A percentile compares a stretch with the other conserved stretches of the same genome.
phyloP scores from a whole-genome alignment of 2,113 vertebrate genomes.

The Chionodraco myersi region DNA sequence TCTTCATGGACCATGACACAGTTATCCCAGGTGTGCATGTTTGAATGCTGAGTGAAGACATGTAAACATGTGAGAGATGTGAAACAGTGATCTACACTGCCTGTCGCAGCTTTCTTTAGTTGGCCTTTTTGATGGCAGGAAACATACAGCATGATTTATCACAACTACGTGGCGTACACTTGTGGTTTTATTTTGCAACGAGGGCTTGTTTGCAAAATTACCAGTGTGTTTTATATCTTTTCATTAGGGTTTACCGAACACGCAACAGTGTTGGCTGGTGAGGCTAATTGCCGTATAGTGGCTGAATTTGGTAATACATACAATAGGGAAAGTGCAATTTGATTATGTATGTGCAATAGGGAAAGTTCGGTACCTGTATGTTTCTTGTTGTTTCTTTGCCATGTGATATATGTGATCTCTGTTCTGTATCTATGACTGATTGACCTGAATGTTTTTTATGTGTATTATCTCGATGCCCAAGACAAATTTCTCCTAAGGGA shows the following conservation, averaged over 20 bases:
- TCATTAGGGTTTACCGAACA: neutral
- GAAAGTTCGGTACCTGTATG: no score
- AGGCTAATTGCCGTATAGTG: no score
- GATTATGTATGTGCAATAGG: no score
- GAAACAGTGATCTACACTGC: conserved; percentile 10
- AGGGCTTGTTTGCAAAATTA: conserved; percentile 6
- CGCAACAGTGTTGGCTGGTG: no score
- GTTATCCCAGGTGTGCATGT: conserved; percentile 36
- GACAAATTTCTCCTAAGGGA: no score
- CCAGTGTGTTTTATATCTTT: neutral
- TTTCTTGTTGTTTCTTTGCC: no score
- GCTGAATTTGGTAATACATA: neutral
- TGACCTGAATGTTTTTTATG: no score
- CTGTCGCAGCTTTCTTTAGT: conserved; percentile 18
- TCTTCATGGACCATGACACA: conserved; percentile 22
- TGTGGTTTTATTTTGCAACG: neutral
- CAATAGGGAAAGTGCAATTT: no score
- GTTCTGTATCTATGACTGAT: no score
- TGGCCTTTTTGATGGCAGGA: neutral
- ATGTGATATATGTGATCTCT: no score
- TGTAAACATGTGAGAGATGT: conserved; percentile 35
- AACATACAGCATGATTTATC: neutral
- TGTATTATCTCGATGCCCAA: no score
- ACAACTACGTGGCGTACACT: neutral
- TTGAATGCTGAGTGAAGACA: conserved; percentile 44